Conservation (phyloP, 2,888 invertebrate species). For the Incurvaria masculella region DNA sequence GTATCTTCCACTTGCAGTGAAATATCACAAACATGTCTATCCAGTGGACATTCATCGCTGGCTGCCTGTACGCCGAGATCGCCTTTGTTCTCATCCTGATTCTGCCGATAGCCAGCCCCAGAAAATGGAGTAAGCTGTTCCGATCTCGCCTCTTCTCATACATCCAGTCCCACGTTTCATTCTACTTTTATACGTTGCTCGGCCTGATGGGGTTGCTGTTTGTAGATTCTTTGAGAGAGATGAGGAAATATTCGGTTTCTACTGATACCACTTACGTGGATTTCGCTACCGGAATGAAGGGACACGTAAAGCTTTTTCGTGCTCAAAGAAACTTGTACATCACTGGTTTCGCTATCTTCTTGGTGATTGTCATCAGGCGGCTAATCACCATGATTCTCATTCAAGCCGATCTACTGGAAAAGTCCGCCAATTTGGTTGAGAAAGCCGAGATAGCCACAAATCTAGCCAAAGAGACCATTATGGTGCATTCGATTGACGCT, state of each 20-base stretch:
- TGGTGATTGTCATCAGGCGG: conserved; percentile 65
- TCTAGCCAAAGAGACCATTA: conserved; percentile 32
- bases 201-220: conserved; percentile 63
- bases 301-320: conserved; percentile 68
- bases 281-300: conserved; percentile 62
- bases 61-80: conserved; percentile 69
- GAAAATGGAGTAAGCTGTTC: conserved; percentile 74
- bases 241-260: conserved; percentile 62
- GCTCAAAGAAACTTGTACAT: conserved; percentile 80
- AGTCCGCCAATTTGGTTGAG: conserved; percentile 63
- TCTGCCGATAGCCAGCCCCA: conserved; percentile 67
- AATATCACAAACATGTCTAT: conserved; percentile 64
- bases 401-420: conserved; percentile 59
- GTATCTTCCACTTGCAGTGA: too few relatives aligned
- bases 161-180: conserved; percentile 59
- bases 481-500: conserved; percentile 23
- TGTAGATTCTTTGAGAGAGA: conserved; percentile 68
- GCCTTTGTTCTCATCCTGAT: conserved; percentile 61
- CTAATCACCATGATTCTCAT: conserved; percentile 61
- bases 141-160: conserved; percentile 64
- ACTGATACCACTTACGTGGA: conserved; percentile 39
- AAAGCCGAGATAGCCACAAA: conserved; percentile 64
- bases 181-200: conserved; percentile 63
- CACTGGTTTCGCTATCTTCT: conserved; percentile 71
- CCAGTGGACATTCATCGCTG: conserved; percentile 75